Evolutionary conservation across 2,888 invertebrate species (phyloP).

Genomic region (Lysandra bellargus): DNA sequence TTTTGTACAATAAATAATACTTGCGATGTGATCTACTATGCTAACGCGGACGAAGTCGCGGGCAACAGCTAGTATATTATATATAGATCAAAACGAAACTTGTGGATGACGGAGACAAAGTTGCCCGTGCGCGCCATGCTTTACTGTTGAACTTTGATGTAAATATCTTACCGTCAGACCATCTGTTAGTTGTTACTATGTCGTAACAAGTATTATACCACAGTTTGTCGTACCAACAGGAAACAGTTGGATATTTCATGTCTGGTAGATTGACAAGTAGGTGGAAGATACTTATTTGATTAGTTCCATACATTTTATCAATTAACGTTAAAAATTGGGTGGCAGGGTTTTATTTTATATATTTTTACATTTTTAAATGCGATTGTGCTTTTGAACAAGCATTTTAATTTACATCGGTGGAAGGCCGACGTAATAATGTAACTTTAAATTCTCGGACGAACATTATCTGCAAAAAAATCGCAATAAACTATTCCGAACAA

Average conservation of each 20-base stretch:
- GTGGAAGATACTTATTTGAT: too few relatives aligned
- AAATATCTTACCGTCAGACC: not conserved
- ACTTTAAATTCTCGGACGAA: not conserved
- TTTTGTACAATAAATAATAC: too few relatives aligned
- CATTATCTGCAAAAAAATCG: constrained; percentile 7
- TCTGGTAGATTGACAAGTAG: too few relatives aligned
- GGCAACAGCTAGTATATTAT: too few relatives aligned
- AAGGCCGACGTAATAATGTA: not conserved
- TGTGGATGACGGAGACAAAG: not conserved
- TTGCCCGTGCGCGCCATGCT: not conserved
- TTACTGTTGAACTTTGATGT: not conserved
- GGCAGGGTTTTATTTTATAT: too few relatives aligned
- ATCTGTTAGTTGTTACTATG: not conserved
- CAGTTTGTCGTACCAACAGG: not conserved
- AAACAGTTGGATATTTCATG: not conserved
- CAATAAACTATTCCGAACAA: constrained; percentile 4
- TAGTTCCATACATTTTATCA: too few relatives aligned
- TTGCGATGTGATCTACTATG: too few relatives aligned
- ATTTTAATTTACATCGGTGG: not conserved
- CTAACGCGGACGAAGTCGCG: too few relatives aligned
- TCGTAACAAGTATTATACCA: not conserved
- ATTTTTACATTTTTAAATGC: not conserved
- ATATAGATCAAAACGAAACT: too few relatives aligned
- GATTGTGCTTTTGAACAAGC: not conserved
- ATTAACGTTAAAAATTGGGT: too few relatives aligned